Evolutionary conservation across 2,113 vertebrate genomes (phyloP), one percentile per base, ranked within the genome.

Genomic region (Pycnonotus jocosus): DNA sequence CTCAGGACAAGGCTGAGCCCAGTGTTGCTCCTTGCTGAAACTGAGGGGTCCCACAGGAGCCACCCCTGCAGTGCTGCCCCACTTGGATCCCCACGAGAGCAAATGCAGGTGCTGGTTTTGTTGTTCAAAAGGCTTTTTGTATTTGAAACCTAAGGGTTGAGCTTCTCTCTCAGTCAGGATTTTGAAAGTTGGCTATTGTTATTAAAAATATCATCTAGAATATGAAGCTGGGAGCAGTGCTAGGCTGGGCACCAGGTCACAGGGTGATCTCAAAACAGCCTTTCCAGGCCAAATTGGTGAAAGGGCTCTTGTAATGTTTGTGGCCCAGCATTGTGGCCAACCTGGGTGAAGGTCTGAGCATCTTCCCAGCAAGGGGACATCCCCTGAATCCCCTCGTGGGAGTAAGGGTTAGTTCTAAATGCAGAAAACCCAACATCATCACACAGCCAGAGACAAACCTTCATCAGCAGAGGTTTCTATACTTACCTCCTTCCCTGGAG

Each of bases 1-100:
- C 14, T 15, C 0, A 18, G 64, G 16, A 10, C 23, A 8, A 2
- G 6, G 40, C 25, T 54, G 64, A 76, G 9, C 47, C 42, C 22
- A 3, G 19, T 11, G 1, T 2, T 0, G 2, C 77, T 16, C 31
- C 3, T 2, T 1, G 13, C 6, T 35, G 15, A 35, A 22, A 3
- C 5, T 4, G 0, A 48, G 30, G 11, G 2, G 9, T 48, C 13
- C 9, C 0, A 0, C 8, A 6, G 45, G 44, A 42, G 33, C 38
- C 56, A 25, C 13, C 27, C 53, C 22, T 33, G 21, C 3, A 2
- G 10, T 7, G 1, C 62, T 79, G 50, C 50, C 66, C 25, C 42
- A 3, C 8, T 70, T 31, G 53, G 40, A 10, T 4, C 17, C 47
- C 31, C 15, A 1, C 2, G 18, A 37, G 8, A 33, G 35, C 12